Evolutionary conservation across 2,888 invertebrate genomes (phyloP), one percentile per base, ranked within the genome.

Genomic region (Dynastes tityus): DNA sequence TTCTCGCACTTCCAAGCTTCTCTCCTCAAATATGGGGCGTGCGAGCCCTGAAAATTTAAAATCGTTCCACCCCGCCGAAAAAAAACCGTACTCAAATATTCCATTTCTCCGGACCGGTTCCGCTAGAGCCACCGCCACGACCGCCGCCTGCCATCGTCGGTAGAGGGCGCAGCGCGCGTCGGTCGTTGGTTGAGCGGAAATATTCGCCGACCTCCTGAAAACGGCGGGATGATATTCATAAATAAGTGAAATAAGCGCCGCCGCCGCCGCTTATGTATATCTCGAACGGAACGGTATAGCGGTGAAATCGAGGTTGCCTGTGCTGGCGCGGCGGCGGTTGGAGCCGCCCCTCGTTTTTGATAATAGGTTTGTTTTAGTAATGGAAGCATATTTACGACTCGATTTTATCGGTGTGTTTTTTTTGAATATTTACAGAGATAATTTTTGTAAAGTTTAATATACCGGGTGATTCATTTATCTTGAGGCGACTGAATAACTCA

Each of bases 51-150:
- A 71, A 71, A 71, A 53, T 71, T 71, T 71, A 71, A 71, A 71
- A 55, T 29, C 29, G 13, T 63, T 63, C 63, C 63, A 27, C 27
- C 51, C 49, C 49, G 27, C 11, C 65, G 65, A 78, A 80, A 45
- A 45, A 45, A 65, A 81, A 77, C 80, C 80, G 78, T 80, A 79
- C 81, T 81, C 79, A 79, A 81, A 81, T 81, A 81, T 81, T 81
- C 81, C 80, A 81, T 81, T 80, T 80, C 80, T 11, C 16, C 55
- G 55, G 32, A 71, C 32, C 37, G 6, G 40, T 37, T 37, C 32
- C 40, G 40, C n/a, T 5, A 37, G 32, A 4, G 32, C 40, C 5
- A 1, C 37, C 16, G 32, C 40, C 40, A 45, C 45, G 8, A 11
- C 45, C 45, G 45, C 45, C 37, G 37, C 37, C 37, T 6, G 37